Evolutionary conservation across 2,113 vertebrate species (phyloP).

Genomic region (Sander lucioperca): DNA sequence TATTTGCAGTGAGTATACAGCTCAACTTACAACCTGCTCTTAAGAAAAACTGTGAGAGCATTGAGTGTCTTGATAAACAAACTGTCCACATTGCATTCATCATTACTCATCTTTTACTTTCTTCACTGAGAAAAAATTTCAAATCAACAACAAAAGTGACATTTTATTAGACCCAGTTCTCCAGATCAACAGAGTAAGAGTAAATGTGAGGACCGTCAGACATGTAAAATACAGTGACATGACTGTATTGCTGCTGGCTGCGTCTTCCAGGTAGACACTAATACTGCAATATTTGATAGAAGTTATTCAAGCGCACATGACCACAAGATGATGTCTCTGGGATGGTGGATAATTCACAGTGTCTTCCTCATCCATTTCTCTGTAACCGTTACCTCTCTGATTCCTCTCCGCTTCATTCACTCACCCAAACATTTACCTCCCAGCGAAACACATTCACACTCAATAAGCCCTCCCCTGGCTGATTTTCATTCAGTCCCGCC

Average conservation of each 20-base stretch:
- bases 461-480: constrained; percentile 61
- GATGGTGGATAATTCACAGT: constrained; percentile 59
- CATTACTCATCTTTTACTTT: constrained; percentile 40
- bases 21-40: constrained; percentile 25
- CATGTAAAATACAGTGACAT: constrained; percentile 32
- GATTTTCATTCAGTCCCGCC: constrained; percentile 82
- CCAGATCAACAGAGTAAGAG: constrained; percentile 27
- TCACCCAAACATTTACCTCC: constrained; percentile 74
- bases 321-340: constrained; percentile 27
- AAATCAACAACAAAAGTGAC: constrained; percentile 32
- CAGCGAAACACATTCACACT: constrained; percentile 79
- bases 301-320: constrained; percentile 23
- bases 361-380: constrained; percentile 50
- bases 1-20: constrained; percentile 17
- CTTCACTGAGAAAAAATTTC: constrained; percentile 37
- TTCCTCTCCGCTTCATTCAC: constrained; percentile 49
- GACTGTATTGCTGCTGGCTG: constrained; percentile 31
- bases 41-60: constrained; percentile 23
- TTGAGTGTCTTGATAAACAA: constrained; percentile 29
- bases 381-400: constrained; percentile 18
- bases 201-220: constrained; percentile 37
- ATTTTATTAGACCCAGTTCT: constrained; percentile 23
- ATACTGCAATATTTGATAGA: constrained; percentile 46
- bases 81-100: constrained; percentile 23
- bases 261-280: constrained; percentile 38